Evolutionary conservation across 1,140 invertebrate species (phyloP).

Genomic region (Lucilia sericata): DNA sequence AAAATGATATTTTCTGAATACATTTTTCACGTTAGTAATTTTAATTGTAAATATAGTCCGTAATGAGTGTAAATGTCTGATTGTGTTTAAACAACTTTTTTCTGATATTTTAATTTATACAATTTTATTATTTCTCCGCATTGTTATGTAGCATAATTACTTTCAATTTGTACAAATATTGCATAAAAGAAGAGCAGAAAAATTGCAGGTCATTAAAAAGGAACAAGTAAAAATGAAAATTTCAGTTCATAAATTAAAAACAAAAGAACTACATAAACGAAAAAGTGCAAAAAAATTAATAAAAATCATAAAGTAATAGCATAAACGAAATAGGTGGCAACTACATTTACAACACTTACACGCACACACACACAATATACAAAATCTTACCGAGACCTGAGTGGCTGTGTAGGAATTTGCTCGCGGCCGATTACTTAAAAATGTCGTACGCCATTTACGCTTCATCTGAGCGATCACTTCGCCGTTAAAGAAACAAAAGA

Average conservation of each 20-base stretch:
- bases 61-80: no score
- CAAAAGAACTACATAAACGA: not conserved
- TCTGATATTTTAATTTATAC: no score
- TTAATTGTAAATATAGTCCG: no score
- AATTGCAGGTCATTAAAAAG: not conserved
- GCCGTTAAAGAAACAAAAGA: conserved; percentile 96
- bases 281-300: not conserved
- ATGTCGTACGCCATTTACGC: conserved; percentile 79
- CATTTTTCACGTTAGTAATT: no score
- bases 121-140: no score
- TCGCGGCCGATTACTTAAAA: conserved; percentile 75
- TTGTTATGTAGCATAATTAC: no score
- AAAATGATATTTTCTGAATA: no score
- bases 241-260: not conserved
- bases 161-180: no score
- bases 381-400: conserved; percentile 82
- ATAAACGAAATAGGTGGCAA: not conserved
- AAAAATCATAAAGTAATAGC: not conserved
- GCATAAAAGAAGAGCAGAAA: not conserved
- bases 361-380: conserved; percentile 48
- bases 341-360: conserved; percentile 1
- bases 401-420: conserved; percentile 86
- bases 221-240: not conserved
- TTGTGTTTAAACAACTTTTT: no score
- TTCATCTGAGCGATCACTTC: conserved; percentile 88